phyloP scores from a whole-genome alignment of 2,888 invertebrate species.

The Tipula helvola region DNA sequence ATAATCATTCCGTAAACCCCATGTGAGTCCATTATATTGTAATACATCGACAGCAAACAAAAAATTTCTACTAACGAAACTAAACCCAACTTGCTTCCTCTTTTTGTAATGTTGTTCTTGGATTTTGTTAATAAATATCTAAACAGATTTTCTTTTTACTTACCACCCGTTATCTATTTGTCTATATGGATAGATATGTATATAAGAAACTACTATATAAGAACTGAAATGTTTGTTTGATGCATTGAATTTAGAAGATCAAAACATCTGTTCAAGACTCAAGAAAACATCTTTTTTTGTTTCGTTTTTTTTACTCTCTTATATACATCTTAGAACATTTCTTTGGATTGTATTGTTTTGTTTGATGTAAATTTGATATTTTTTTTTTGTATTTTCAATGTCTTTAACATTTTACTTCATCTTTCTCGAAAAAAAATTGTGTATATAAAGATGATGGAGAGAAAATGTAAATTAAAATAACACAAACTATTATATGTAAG shows the following conservation, averaged over 20 bases:
- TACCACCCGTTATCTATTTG: not conserved
- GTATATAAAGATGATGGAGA: not conserved
- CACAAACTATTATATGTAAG: not conserved
- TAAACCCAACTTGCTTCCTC: not conserved
- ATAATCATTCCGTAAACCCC: not conserved
- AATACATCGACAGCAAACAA: not conserved
- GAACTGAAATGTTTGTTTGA: not conserved
- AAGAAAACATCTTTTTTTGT: not conserved
- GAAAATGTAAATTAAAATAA: not conserved
- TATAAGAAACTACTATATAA: not conserved
- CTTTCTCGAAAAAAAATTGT: not conserved
- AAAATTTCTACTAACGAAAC: not conserved
- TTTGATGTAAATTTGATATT: not conserved
- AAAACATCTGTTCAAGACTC: not conserved
- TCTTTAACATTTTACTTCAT: not conserved
- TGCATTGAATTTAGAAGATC: not conserved
- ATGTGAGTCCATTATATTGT: not conserved
- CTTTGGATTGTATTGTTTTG: not conserved
- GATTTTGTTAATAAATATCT: too few species aligned
- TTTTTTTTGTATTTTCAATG: not conserved
- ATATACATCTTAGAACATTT: not conserved
- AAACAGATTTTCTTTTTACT: not conserved
- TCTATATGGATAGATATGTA: not conserved
- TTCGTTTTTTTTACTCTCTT: not conserved
- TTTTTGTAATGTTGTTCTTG: not conserved